Evolutionary conservation across 2,888 invertebrate species (phyloP).

Genomic region (Tinea trinotella): DNA sequence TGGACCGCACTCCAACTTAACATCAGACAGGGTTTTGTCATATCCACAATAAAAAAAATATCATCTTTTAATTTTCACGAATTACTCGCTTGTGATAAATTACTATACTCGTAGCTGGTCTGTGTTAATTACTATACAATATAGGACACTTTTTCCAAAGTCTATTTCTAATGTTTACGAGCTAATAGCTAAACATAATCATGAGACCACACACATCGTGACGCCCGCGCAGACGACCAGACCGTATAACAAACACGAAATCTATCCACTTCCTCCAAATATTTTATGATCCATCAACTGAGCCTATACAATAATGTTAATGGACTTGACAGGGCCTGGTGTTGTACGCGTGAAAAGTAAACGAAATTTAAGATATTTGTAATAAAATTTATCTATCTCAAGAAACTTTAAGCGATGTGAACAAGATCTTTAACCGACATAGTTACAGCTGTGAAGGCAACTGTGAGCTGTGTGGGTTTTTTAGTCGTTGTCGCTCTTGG

Average conservation of each 20-base stretch:
- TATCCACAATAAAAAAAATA: too few relatives aligned
- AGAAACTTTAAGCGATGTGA: too few relatives aligned
- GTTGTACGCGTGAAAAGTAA: background rate
- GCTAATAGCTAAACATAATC: constrained; percentile 12
- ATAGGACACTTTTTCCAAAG: background rate
- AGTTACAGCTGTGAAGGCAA: too few relatives aligned
- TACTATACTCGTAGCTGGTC: too few relatives aligned
- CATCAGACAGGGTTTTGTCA: too few relatives aligned
- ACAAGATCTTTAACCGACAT: too few relatives aligned
- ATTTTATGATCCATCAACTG: constrained; percentile 15
- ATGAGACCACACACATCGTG: constrained; percentile 18
- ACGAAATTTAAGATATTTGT: background rate
- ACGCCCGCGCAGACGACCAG: constrained; percentile 14
- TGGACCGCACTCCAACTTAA: too few relatives aligned
- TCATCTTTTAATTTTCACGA: too few relatives aligned
- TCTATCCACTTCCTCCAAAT: constrained; percentile 15
- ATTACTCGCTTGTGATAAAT: too few relatives aligned
- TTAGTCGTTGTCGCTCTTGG: too few relatives aligned
- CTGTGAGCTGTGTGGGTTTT: too few relatives aligned
- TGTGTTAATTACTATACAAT: too few relatives aligned
- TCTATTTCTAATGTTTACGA: background rate
- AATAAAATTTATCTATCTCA: background rate
- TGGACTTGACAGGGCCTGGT: constrained; percentile 1
- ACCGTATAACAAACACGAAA: background rate
- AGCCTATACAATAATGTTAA: constrained; percentile 11